Evolutionary conservation across 2,888 invertebrate genomes (phyloP), one percentile per base, ranked within the genome.

Genomic region (Acrobasis consociella): DNA sequence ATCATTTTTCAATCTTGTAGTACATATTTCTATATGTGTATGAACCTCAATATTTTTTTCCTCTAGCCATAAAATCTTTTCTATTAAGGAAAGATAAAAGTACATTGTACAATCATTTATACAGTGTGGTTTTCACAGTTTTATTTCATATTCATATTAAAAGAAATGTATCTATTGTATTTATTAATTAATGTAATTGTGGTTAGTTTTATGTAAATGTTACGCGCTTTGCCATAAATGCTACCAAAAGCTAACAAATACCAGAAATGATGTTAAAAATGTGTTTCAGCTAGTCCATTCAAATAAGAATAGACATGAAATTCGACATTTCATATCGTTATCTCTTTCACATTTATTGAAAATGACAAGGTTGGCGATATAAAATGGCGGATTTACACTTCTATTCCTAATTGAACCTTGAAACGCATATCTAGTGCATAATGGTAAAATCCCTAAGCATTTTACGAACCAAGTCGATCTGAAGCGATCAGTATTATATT

Each of bases 401-500:
- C 22, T 22, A 22, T 22, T 22, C 22, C 22, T 22, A 22, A 3
- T 22, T 22, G 22, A 22, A 22, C 1, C 22, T 22, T 22, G 22
- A 22, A 22, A 22, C 22, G 3, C 22, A 22, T 7, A 22, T 7
- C 31, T 31, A 31, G 31, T 31, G 31, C 49, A 39, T 55, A 39
- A 55, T 39, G n/a, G 15, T n/a, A 15, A 37, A n/a, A 53, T 53
- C n/a, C 46, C 5, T 13, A 46, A 46, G 46, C 10, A 8, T 42
- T 17, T 42, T 42, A 22, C 8, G 42, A 56, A 56, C 69, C 66
- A 60, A 69, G 67, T 70, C 60, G 70, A 80, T 78, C 74, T 78
- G 68, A 77, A 69, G 69, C 76, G 71, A 75, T 78, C 86, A 87
- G 87, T 87, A 87, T 87, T 87, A 86, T 76, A 73, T 60, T 67